phyloP scores from a whole-genome alignment of 2,797 vertebrate genomes.

The Pampus argenteus region DNA sequence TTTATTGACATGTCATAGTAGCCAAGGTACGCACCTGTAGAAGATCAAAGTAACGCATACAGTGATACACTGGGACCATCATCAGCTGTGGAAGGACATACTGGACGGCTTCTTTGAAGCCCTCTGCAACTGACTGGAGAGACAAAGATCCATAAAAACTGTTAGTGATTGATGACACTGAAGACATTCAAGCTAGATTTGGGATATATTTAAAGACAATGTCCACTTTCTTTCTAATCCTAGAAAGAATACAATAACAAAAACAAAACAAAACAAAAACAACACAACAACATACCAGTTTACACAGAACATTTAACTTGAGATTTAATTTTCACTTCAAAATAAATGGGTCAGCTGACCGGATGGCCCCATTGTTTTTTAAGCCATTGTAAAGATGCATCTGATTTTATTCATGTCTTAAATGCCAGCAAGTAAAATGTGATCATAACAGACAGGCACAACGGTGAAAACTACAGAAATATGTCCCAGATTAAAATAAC shows the following conservation, averaged over 20 bases:
- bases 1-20: too few species aligned
- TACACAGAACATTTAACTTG: not conserved
- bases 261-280: not conserved
- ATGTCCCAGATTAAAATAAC: not conserved
- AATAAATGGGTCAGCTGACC: not conserved
- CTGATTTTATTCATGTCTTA: not conserved
- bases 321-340: constrained; percentile 28
- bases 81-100: constrained; percentile 97
- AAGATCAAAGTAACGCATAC: constrained; percentile 98
- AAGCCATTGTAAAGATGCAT: not conserved
- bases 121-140: constrained; percentile 92
- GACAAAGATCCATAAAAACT: constrained; percentile 20
- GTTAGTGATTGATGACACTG: not conserved
- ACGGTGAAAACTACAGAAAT: not conserved
- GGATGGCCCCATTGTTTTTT: not conserved
- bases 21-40: constrained; percentile 97
- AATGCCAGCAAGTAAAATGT: not conserved
- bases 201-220: not conserved
- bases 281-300: not conserved
- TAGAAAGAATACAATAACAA: not conserved
- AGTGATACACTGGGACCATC: constrained; percentile 98
- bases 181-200: not conserved
- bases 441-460: not conserved
- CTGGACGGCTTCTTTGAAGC: constrained; percentile 96
- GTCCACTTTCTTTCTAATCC: not conserved